A percentile compares a stretch with the other conserved stretches of the same genome.
Conservation (phyloP, 2,113 vertebrate species). For the Sylvilagus bachmani region DNA sequence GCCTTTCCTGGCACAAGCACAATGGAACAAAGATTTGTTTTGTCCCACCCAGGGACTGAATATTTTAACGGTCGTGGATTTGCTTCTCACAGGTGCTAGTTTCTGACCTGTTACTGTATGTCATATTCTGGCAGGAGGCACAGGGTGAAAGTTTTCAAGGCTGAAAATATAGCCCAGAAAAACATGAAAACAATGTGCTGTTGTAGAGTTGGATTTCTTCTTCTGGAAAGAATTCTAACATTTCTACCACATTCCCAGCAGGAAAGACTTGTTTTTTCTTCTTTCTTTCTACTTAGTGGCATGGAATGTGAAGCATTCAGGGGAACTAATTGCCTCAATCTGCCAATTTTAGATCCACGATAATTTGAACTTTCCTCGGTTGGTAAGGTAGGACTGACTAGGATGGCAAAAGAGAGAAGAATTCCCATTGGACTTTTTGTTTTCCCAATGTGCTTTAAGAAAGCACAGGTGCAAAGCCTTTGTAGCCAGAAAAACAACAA, state of each 20-base stretch:
- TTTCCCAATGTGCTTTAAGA: conserved; percentile 26
- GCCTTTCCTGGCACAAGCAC: conserved; percentile 42
- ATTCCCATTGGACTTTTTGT: background rate
- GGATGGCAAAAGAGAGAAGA: conserved; percentile 40
- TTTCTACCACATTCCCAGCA: conserved; percentile 72
- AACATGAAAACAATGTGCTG: conserved; percentile 72
- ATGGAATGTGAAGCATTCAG: conserved; percentile 60
- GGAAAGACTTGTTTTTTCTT: conserved; percentile 18
- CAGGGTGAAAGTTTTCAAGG: conserved; percentile 37
- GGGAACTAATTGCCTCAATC: conserved; percentile 64
- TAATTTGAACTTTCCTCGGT: conserved; percentile 57
- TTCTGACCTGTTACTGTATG: conserved; percentile 4
- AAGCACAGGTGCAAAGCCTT: background rate
- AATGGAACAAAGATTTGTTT: conserved; percentile 41
- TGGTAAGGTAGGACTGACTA: conserved; percentile 32
- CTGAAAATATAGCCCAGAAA: conserved; percentile 70
- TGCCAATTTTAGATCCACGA: conserved; percentile 56
- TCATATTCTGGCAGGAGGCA: conserved; percentile 38
- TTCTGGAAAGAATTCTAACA: conserved; percentile 76
- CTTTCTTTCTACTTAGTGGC: conserved; percentile 55
- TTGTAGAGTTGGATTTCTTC: conserved; percentile 66
- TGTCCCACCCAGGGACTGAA: background rate
- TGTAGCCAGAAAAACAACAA: background rate
- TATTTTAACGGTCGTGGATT: conserved; percentile 50
- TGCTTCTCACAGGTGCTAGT: conserved; percentile 64